Evolutionary conservation across 92 coral and sea anemone genomes (phyloP).

Genomic region (Parazoanthus darwini): DNA sequence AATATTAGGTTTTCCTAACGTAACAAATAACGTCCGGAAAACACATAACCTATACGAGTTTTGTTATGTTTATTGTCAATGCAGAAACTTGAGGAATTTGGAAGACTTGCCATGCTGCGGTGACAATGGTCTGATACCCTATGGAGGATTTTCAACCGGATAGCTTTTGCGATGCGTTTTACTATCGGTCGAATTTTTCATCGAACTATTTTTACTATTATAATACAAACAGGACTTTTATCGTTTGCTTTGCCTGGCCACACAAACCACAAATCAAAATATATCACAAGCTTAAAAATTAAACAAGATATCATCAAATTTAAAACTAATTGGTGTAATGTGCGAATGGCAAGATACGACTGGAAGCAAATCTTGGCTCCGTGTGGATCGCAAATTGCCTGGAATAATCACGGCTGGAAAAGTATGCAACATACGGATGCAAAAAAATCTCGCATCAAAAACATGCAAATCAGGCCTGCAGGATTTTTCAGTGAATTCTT

Average conservation of each 20-base stretch:
- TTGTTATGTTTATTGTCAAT: background rate
- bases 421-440: slow-evolving; percentile 20
- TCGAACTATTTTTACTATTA: background rate
- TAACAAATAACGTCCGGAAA: too few relatives aligned
- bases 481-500: slow-evolving; percentile 36
- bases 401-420: background rate
- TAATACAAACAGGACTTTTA: slow-evolving; percentile 2
- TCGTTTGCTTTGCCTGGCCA: background rate
- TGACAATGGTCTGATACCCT: too few relatives aligned
- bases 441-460: slow-evolving; percentile 21
- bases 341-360: slow-evolving; percentile 70
- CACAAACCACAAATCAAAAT: background rate
- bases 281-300: background rate
- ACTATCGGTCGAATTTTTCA: background rate
- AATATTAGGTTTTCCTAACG: too few relatives aligned
- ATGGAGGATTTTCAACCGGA: slow-evolving; percentile 4
- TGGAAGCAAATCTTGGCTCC: slow-evolving; percentile 65
- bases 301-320: slow-evolving; percentile 9
- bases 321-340: slow-evolving; percentile 66
- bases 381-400: slow-evolving; percentile 40
- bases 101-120: background rate
- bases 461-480: slow-evolving; percentile 36
- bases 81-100: background rate
- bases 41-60: too few relatives aligned
- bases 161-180: background rate